Base-by-base conservation (phyloP, 2,797 vertebrate species). In the Monodelphis domestica region DNA sequence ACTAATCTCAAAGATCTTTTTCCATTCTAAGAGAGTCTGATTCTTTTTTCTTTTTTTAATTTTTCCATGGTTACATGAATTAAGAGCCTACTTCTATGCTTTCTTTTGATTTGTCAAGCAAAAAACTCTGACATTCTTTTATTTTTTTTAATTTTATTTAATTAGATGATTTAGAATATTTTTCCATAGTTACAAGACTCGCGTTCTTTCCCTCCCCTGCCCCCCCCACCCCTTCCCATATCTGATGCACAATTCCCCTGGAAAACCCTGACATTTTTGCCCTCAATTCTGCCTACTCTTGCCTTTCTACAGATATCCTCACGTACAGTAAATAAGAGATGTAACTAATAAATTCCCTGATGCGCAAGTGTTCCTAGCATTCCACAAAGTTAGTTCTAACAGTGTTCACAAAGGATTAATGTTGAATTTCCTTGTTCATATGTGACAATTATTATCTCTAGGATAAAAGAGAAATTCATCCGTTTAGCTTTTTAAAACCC, bases 391-490 rank as follows among this genome's bases (percentile, higher is more conserved):
- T 63, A 50, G 52, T 0, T 89, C 30, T 88, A 28, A 63, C 54
- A 54, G 17, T 59, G 17, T 54, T 94, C 63, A 93, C 57, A 91
- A 88, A 10, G 21, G 45, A 54, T 91, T 78, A 84, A 95, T 3
- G 33, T 45, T 63, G 92, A 12, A 84, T 90, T 30, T 84, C 38
- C 21, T 84, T 50, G 38, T 84, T 50, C 24, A 9, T 50, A 45
- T 26, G 26, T 84, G 70, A 84, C 70, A 84, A 84, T 50, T 45
- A 26, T 50, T 84, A 84, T 84, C 21, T 17, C 38, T 84, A 11
- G 38, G 2, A 84, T 84, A 45, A 50, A 45, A 84, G 3, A 50
- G 70, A 50, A 45, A 45, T 38, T 50, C 24, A 63, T n/a, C 12
- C 59, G 30, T 59, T 14, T 59, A 57, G 30, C 12, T 59, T 33